Evolutionary conservation across 2,888 invertebrate species (phyloP).

Genomic region (Nemapogon koenigi): DNA sequence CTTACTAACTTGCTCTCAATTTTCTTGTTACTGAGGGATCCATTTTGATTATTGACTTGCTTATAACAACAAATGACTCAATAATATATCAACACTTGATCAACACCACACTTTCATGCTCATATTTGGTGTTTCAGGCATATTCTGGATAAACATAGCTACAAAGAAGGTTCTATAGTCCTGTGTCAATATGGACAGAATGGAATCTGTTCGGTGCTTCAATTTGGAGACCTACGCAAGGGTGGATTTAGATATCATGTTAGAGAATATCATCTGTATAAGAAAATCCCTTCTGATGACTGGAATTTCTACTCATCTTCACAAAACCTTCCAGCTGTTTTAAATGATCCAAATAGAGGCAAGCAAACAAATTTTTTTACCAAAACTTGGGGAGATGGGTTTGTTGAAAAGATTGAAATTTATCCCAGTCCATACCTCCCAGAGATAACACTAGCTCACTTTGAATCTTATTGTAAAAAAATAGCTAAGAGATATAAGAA

Average conservation of each 20-base stretch:
- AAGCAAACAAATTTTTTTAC: conserved; percentile 94
- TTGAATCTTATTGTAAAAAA: conserved; percentile 86
- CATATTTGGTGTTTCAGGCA: conserved; percentile 65
- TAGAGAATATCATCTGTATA: conserved; percentile 66
- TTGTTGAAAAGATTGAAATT: conserved; percentile 83
- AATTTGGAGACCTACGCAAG: conserved; percentile 88
- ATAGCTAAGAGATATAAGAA: conserved; percentile 71
- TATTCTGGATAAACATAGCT: conserved; percentile 79
- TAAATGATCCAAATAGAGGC: conserved; percentile 93
- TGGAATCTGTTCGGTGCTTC: conserved; percentile 83
- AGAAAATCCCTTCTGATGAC: conserved; percentile 48
- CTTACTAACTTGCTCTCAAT: too few relatives aligned
- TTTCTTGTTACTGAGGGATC: too few relatives aligned
- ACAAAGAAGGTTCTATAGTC: conserved; percentile 84
- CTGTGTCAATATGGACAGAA: conserved; percentile 89
- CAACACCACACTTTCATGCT: not conserved
- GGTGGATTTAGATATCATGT: conserved; percentile 89
- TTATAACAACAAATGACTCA: too few relatives aligned
- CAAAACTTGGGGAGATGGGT: conserved; percentile 96
- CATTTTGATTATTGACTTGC: too few relatives aligned
- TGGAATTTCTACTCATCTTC: conserved; percentile 92
- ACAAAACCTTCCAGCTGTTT: conserved; percentile 93
- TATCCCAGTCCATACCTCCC: conserved; percentile 82
- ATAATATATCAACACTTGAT: conserved; percentile 10
- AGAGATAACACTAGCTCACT: conserved; percentile 82